Conservation (phyloP, 2,888 invertebrate genomes). For the Eupithecia tripunctaria region DNA sequence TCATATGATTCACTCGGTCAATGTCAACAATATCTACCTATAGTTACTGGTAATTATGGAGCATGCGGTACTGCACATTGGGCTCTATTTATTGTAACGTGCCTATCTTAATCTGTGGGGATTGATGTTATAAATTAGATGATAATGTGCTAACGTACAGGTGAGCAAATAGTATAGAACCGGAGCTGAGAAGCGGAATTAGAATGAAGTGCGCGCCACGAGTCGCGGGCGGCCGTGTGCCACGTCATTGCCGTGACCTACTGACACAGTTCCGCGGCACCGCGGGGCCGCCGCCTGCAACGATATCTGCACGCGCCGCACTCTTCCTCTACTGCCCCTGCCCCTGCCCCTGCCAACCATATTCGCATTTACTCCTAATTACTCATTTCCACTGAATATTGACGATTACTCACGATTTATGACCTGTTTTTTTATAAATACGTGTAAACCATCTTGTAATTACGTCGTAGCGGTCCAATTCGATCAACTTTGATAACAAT, state of each 20-base stretch:
- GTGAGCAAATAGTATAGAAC: slow-evolving; percentile 36
- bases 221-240: slow-evolving; percentile 76
- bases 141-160: slow-evolving; percentile 29
- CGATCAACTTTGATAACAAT: background rate
- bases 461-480: background rate
- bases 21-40: slow-evolving; percentile 60
- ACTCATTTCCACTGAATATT: slow-evolving; percentile 36
- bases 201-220: slow-evolving; percentile 78
- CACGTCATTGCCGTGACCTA: slow-evolving; percentile 88
- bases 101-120: slow-evolving; percentile 20
- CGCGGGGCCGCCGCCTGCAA: slow-evolving; percentile 85
- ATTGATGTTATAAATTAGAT: slow-evolving; percentile 29
- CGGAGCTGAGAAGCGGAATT: slow-evolving; percentile 78
- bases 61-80: slow-evolving; percentile 10
- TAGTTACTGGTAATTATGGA: slow-evolving; percentile 43
- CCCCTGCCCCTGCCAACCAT: slow-evolving; percentile 54
- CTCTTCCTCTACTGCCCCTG: slow-evolving; percentile 71
- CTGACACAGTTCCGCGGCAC: slow-evolving; percentile 87
- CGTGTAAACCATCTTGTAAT: background rate
- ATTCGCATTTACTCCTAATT: slow-evolving; percentile 49
- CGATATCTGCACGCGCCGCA: slow-evolving; percentile 80
- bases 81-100: slow-evolving; percentile 14
- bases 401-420: slow-evolving; percentile 18
- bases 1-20: slow-evolving; percentile 72
- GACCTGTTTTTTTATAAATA: slow-evolving; percentile 7